phyloP scores from a whole-genome alignment of 2,797 vertebrate genomes.

The Tauraco hartlaubi region DNA sequence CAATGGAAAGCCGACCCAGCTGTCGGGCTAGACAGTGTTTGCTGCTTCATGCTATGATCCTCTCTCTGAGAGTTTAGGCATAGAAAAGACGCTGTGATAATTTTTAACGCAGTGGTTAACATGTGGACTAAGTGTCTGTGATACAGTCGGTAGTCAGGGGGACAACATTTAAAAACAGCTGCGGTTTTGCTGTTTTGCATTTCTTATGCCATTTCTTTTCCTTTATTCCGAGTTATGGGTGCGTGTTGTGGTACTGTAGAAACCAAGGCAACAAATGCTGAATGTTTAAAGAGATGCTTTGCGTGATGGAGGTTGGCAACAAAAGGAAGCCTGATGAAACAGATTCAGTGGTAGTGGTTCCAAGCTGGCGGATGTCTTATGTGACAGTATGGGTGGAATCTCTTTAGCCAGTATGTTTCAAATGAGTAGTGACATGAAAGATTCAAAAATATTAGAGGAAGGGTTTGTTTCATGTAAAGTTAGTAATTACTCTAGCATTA shows the following conservation, averaged over 20 bases:
- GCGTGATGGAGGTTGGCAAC: background rate
- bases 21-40: background rate
- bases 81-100: background rate
- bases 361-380: background rate
- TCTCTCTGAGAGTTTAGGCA: background rate
- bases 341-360: background rate
- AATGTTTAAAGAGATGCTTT: constrained; percentile 1
- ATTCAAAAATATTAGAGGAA: background rate
- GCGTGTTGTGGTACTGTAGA: background rate
- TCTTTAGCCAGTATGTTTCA: background rate
- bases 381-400: background rate
- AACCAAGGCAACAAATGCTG: constrained; percentile 1
- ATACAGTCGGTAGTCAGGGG: background rate
- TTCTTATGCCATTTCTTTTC: background rate
- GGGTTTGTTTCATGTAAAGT: background rate
- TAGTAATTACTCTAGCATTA: background rate
- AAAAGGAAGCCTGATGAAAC: background rate
- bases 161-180: background rate
- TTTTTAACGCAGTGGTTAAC: background rate
- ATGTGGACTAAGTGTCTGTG: too few species aligned
- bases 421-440: background rate
- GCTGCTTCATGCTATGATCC: background rate
- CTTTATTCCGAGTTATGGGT: background rate
- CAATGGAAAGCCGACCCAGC: background rate
- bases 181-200: background rate